Evolutionary conservation across 2,888 invertebrate genomes (phyloP), one percentile per base, ranked within the genome.

Genomic region (Thelaira solivaga): DNA sequence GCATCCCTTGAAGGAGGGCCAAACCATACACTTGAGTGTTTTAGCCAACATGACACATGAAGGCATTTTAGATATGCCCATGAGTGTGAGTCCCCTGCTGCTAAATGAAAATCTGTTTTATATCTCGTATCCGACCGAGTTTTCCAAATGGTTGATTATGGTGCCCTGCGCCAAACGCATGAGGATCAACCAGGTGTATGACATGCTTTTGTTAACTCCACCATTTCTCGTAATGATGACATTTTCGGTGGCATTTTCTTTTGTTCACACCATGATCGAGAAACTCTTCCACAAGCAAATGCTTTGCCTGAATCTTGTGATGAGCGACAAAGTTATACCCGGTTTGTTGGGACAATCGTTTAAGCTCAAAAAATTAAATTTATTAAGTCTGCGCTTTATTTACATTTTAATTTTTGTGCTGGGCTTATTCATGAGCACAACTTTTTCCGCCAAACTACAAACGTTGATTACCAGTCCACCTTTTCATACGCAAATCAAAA

Each of bases 401-500:
- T 78, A 80, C 18, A n/a, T 71, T 0, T 34, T 78, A 10, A 53
- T 80, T 3, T 78, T 78, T 8, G 2, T 80, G 7, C 20, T 72
- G 22, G 78, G 80, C 8, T 24, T 80, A 0, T 76, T 64, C 22
- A 43, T 79, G 6, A 78, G 64, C 26, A 72, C 73, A 5, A 11
- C 61, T 4, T 68, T 78, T 18, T 43, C 74, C 1, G 78, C 68
- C 2, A 43, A 72, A 18, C 47, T 79, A 13, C 49, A 81, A 34
- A 76, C 81, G 0, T 57, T 76, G 0, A 41, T 81, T 3, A 81
- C 80, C 1, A 64, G 53, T 5, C 80, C 80, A 10, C 76, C 78
- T 0, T 36, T 5, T 8, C 8, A 68, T 0, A 24, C 8, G 0
- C 45, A 65, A 13, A 53, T 64, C 0, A 31, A 47, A 0, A 41